Evolutionary conservation across 2,113 vertebrate species (phyloP).

Genomic region (Fregetta grallaria): DNA sequence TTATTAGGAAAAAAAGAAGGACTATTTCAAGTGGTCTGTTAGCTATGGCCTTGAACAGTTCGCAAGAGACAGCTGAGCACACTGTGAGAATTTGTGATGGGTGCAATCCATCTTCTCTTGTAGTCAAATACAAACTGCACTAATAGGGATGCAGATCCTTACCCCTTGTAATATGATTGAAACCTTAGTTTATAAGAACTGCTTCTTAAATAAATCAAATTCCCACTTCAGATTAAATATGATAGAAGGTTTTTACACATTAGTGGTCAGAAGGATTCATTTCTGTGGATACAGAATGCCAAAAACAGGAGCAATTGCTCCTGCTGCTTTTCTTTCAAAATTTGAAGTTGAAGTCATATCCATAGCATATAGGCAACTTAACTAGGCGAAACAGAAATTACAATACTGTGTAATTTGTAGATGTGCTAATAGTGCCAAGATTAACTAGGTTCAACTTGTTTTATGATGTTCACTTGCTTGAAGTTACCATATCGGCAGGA

Average conservation of each 20-base stretch:
- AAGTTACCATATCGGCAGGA: constrained; percentile 20
- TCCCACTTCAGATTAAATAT: not conserved
- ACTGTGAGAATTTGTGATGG: not conserved
- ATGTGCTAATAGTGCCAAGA: not conserved
- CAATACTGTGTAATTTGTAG: not conserved
- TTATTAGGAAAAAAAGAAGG: not conserved
- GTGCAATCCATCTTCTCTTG: not conserved
- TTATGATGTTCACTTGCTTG: constrained; percentile 49
- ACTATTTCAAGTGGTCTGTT: not conserved
- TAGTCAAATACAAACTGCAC: not conserved
- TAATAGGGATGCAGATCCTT: not conserved
- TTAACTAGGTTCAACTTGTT: constrained; percentile 2
- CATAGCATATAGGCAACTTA: not conserved
- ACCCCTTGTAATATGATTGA: not conserved
- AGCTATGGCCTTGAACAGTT: not conserved
- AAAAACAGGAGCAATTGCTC: not conserved
- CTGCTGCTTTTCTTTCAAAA: not conserved
- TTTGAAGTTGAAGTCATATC: not conserved
- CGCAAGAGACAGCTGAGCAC: not conserved
- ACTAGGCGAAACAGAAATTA: constrained; percentile 15
- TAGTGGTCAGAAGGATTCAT: not conserved
- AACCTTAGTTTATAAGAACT: not conserved
- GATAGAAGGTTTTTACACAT: not conserved
- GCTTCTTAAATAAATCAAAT: not conserved
- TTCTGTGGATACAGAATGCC: not conserved